Evolutionary conservation across 2,888 invertebrate genomes (phyloP).

Genomic region (Heteromyza rotundicornis): DNA sequence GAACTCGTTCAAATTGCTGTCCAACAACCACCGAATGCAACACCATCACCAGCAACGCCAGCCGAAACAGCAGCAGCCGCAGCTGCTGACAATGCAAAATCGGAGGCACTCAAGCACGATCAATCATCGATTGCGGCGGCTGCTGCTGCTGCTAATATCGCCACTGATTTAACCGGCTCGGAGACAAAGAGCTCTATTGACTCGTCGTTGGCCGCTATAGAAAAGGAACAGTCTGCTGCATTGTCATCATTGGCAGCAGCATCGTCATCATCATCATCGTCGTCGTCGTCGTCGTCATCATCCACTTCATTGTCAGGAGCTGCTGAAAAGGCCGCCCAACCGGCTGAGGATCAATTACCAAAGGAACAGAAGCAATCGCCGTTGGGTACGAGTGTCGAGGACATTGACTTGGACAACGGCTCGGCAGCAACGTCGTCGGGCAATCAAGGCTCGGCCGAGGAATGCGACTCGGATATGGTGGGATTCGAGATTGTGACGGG

Average conservation of each 20-base stretch:
- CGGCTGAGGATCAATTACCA: slow-evolving; percentile 36
- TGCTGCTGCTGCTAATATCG: slow-evolving; percentile 32
- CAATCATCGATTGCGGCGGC: slow-evolving; percentile 35
- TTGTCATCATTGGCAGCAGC: slow-evolving; percentile 22
- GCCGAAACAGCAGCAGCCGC: slow-evolving; percentile 13
- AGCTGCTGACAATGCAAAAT: slow-evolving; percentile 14
- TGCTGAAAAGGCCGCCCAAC: slow-evolving; percentile 31
- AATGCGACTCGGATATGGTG: slow-evolving; percentile 87
- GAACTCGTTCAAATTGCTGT: slow-evolving; percentile 41
- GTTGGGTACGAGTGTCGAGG: slow-evolving; percentile 33
- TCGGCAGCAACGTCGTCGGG: slow-evolving; percentile 5
- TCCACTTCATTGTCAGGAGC: slow-evolving; percentile 17
- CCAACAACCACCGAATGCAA: slow-evolving; percentile 61
- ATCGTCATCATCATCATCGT: slow-evolving; percentile 28
- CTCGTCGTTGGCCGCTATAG: slow-evolving; percentile 22
- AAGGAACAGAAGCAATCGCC: slow-evolving; percentile 44
- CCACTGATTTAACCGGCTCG: slow-evolving; percentile 33
- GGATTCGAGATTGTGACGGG: slow-evolving; percentile 92
- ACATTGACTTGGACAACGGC: slow-evolving; percentile 33
- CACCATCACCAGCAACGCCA: slow-evolving; percentile 11
- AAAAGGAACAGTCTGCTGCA: slow-evolving; percentile 26
- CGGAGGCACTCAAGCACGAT: slow-evolving; percentile 34
- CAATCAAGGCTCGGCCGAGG: slow-evolving; percentile 49
- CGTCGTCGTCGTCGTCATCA: slow-evolving; percentile 26
- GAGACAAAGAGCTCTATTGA: slow-evolving; percentile 15